These are phyloP conservation scores for Callyntrura sp. DNA, from an alignment of 2,888 invertebrate species.

Conservation along the genomic window DNA sequence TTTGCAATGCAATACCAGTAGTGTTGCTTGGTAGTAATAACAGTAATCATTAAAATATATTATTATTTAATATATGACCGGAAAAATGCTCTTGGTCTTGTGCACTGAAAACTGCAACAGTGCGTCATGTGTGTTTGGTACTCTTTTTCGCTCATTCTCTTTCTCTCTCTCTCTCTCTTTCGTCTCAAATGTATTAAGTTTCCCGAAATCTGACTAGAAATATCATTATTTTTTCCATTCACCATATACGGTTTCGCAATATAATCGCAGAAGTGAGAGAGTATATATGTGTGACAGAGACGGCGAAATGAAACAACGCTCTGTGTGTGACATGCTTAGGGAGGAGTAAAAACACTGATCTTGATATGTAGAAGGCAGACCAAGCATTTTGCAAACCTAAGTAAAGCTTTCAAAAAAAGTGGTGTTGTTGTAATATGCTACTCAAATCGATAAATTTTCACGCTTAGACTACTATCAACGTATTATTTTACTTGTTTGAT, in stretches of 20 bases:
- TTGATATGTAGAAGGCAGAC: background rate
- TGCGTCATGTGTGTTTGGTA: no score
- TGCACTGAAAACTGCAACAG: background rate
- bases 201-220: conserved; percentile 33
- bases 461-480: background rate
- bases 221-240: background rate
- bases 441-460: background rate
- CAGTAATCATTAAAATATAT: conserved; percentile 46
- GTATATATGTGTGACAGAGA: no score
- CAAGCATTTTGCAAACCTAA: background rate
- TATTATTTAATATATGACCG: conserved; percentile 10
- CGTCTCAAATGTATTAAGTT: conserved; percentile 35
- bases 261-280: background rate
- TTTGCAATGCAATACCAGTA: background rate
- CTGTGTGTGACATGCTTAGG: conserved; percentile 10
- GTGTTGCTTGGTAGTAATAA: conserved; percentile 14
- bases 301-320: background rate
- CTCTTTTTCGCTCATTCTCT: background rate
- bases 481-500: background rate
- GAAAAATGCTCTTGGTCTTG: background rate
- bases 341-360: conserved; percentile 1
- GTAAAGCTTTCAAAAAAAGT: background rate
- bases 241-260: conserved; percentile 20
- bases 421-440: background rate
- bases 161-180: background rate